phyloP scores from a whole-genome alignment of 2,888 invertebrate genomes.

The Eupithecia tripunctaria region DNA sequence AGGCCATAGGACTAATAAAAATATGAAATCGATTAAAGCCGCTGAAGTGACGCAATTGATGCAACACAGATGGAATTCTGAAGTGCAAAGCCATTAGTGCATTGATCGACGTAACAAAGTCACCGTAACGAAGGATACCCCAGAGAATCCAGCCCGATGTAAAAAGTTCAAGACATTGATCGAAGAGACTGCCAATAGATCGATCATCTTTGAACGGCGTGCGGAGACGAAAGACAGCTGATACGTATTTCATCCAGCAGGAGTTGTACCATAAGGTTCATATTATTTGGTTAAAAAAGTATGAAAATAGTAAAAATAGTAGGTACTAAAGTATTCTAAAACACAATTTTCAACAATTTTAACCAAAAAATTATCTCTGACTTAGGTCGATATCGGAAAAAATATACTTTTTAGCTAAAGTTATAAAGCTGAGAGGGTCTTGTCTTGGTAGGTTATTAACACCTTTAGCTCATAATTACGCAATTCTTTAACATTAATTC shows the following conservation, averaged over 20 bases:
- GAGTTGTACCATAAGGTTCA: neutral
- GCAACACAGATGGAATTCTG: slow-evolving; percentile 5
- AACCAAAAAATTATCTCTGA: too few species aligned
- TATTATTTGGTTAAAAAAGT: neutral
- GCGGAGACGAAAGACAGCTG: slow-evolving; percentile 33
- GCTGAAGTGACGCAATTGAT: neutral
- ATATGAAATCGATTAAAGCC: neutral
- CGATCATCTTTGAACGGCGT: slow-evolving; percentile 39
- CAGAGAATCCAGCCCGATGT: slow-evolving; percentile 1
- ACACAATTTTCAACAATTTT: too few species aligned
- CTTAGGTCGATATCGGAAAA: too few species aligned
- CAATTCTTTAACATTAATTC: neutral
- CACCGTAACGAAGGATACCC: slow-evolving; percentile 5
- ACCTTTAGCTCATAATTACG: neutral
- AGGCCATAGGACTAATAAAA: too few species aligned
- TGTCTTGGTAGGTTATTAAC: neutral
- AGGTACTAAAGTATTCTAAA: too few species aligned
- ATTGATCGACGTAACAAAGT: slow-evolving; percentile 5
- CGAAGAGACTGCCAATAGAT: slow-evolving; percentile 43
- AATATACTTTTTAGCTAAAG: too few species aligned
- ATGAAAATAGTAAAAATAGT: too few species aligned
- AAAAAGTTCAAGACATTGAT: slow-evolving; percentile 42
- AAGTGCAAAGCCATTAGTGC: slow-evolving; percentile 8
- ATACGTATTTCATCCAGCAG: neutral
- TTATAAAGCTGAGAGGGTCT: too few species aligned